These are phyloP conservation scores for Vanessa tameamea DNA, from an alignment of 1,140 invertebrate species.

Conservation along the genomic window DNA sequence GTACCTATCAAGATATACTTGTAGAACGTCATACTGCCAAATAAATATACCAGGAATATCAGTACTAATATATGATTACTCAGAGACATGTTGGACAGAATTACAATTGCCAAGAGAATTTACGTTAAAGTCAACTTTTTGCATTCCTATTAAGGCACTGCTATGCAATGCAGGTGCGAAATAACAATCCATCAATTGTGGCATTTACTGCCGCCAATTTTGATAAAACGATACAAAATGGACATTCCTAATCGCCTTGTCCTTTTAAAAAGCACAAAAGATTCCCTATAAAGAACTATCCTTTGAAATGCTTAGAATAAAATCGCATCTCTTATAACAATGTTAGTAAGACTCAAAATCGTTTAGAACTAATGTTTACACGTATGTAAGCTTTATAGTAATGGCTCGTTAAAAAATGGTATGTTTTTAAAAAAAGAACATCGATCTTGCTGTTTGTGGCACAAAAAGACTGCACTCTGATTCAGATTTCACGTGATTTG, in stretches of 20 bases:
- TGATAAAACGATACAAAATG: constrained; percentile 69
- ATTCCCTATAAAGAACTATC: constrained; percentile 49
- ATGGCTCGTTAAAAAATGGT: constrained; percentile 1
- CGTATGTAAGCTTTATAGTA: neutral
- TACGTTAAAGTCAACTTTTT: too few relatives aligned
- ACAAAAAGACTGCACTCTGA: constrained; percentile 39
- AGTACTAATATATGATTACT: too few relatives aligned
- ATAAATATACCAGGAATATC: too few relatives aligned
- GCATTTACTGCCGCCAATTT: constrained; percentile 61
- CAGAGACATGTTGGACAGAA: too few relatives aligned
- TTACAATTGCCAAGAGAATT: too few relatives aligned
- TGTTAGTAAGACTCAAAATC: constrained; percentile 8
- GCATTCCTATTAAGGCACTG: too few relatives aligned
- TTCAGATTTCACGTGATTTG: constrained; percentile 51
- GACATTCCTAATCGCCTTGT: constrained; percentile 73
- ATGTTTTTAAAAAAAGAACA: constrained; percentile 51
- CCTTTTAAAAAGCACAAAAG: constrained; percentile 70
- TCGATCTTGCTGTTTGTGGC: constrained; percentile 62
- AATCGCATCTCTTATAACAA: neutral
- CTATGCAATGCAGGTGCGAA: constrained; percentile 60
- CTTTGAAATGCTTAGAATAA: constrained; percentile 26
- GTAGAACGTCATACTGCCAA: too few relatives aligned
- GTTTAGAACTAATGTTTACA: neutral
- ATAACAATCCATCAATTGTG: constrained; percentile 66
- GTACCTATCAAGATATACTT: too few relatives aligned